These are phyloP conservation scores for Sebastes minor DNA, from an alignment of 2,797 vertebrate genomes.

Conservation along the genomic window DNA sequence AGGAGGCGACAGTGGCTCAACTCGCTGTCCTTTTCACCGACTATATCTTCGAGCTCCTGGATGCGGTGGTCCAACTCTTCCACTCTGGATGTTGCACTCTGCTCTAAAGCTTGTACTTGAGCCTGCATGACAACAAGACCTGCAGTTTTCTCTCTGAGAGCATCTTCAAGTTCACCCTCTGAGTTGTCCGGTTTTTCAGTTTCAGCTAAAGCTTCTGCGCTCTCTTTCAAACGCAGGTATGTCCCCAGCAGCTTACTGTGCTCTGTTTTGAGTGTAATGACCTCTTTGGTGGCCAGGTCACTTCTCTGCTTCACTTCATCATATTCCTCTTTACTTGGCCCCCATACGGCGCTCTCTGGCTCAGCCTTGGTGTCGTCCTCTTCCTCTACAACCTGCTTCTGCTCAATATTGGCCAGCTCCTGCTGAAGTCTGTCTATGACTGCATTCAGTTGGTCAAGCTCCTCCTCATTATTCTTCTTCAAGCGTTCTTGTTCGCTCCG, in stretches of 20 bases:
- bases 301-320: constrained; percentile 84
- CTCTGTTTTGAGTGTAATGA: constrained; percentile 77
- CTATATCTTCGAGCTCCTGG: constrained; percentile 79
- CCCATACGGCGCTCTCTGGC: constrained; percentile 57
- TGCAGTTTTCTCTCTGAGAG: constrained; percentile 75
- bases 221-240: constrained; percentile 68
- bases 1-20: constrained; percentile 76
- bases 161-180: constrained; percentile 67
- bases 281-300: constrained; percentile 80
- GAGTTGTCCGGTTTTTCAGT: constrained; percentile 32
- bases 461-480: constrained; percentile 88
- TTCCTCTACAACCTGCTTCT: constrained; percentile 77
- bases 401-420: constrained; percentile 89
- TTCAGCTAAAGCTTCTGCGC: constrained; percentile 54
- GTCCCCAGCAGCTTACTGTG: constrained; percentile 69
- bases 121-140: constrained; percentile 78
- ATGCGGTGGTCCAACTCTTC: constrained; percentile 74
- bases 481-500: constrained; percentile 89
- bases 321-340: constrained; percentile 71
- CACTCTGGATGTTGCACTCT: constrained; percentile 74
- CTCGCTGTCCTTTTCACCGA: constrained; percentile 85
- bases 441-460: constrained; percentile 91
- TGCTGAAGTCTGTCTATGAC: constrained; percentile 96
- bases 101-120: constrained; percentile 77
- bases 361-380: constrained; percentile 79